phyloP scores from a whole-genome alignment of 1,140 invertebrate species.

The Diuraphis noxia region DNA sequence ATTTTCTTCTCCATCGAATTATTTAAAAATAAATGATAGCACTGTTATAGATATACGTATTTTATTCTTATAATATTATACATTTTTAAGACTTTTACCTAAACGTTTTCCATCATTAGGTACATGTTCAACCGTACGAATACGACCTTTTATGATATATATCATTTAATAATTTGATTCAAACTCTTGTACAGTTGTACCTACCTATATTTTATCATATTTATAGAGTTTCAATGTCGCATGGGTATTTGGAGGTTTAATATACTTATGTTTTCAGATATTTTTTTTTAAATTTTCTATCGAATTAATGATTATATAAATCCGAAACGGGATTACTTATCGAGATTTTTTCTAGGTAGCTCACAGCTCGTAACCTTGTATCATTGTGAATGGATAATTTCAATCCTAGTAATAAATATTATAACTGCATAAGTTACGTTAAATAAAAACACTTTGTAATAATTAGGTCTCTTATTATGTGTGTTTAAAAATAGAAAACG shows the following conservation, averaged over 20 bases:
- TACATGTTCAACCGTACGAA: not conserved
- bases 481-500: not conserved
- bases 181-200: too few species aligned
- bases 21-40: not conserved
- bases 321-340: not conserved
- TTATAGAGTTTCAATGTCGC: not conserved
- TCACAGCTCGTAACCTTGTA: not conserved
- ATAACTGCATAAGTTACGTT: not conserved
- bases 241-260: not conserved
- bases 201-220: too few species aligned
- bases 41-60: not conserved
- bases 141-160: not conserved
- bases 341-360: not conserved
- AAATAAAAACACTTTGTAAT: not conserved
- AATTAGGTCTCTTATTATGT: not conserved
- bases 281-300: not conserved
- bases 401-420: not conserved
- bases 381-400: not conserved
- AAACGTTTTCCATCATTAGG: not conserved
- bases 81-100: not conserved
- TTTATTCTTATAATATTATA: not conserved
- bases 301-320: not conserved
- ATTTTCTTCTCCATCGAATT: not conserved
- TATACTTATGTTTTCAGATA: not conserved
- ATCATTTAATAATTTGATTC: not conserved